A percentile compares a stretch with the other conserved stretches of the same genome.
Conservation (phyloP, 1,140 invertebrate genomes). For the Penaeus chinensis region DNA sequence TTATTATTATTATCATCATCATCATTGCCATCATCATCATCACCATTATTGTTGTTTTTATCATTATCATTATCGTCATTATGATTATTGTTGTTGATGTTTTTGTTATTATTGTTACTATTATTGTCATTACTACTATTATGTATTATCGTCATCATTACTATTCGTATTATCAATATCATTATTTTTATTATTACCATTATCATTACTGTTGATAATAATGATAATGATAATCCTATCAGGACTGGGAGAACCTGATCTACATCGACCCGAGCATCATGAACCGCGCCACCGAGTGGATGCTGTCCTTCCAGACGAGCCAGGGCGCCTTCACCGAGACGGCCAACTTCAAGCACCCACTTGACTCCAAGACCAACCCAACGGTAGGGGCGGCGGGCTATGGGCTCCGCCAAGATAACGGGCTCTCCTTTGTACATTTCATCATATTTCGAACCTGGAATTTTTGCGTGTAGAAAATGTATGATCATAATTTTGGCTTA, state of each 20-base stretch:
- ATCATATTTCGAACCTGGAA: neutral
- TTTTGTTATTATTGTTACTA: too few species aligned
- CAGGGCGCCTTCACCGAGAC: slow-evolving; percentile 70
- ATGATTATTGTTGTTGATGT: too few species aligned
- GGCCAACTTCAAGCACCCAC: slow-evolving; percentile 63
- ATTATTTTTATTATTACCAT: too few species aligned
- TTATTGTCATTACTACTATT: too few species aligned
- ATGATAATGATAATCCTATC: neutral
- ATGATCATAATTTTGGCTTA: neutral
- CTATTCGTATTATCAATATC: too few species aligned
- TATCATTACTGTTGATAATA: too few species aligned
- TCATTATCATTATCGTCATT: too few species aligned
- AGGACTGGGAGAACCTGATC: slow-evolving; percentile 72
- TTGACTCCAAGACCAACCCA: slow-evolving; percentile 65
- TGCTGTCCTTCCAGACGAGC: slow-evolving; percentile 68
- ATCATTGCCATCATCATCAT: too few species aligned
- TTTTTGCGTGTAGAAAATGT: neutral
- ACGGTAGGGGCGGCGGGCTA: slow-evolving; percentile 57
- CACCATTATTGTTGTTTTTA: too few species aligned
- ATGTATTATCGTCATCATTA: too few species aligned
- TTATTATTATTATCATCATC: too few species aligned
- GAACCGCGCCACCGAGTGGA: slow-evolving; percentile 66
- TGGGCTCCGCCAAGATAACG: too few species aligned
- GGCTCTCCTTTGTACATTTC: neutral
- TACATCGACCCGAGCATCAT: slow-evolving; percentile 70